Evolutionary conservation across 1,140 invertebrate genomes (phyloP).

Genomic region (Lysiphlebus fabarum): DNA sequence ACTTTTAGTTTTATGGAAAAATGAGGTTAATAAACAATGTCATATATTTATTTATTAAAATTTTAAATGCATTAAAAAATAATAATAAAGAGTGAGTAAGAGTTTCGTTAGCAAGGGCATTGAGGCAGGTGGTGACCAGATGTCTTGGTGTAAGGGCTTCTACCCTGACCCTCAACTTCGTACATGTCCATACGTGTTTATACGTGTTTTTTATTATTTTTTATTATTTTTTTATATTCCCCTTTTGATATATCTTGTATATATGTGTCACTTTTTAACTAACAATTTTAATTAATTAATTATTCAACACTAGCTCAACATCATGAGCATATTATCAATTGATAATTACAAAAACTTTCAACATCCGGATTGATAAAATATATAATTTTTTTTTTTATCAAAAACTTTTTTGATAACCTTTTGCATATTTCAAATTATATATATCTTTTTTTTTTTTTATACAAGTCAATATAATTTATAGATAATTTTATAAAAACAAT

Average conservation of each 20-base stretch:
- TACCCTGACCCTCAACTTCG: slow-evolving; percentile 38
- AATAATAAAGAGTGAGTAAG: slow-evolving; percentile 27
- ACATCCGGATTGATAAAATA: no score
- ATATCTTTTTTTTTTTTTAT: no score
- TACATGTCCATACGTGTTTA: slow-evolving; percentile 20
- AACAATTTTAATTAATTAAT: no score
- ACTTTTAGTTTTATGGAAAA: not conserved
- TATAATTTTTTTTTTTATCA: no score
- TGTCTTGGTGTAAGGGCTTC: slow-evolving; percentile 46
- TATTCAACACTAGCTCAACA: not conserved
- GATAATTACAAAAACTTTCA: not conserved
- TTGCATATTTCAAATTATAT: no score
- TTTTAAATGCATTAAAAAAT: slow-evolving; percentile 25
- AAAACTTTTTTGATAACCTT: no score
- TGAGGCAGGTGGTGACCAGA: slow-evolving; percentile 55
- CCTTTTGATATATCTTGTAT: no score
- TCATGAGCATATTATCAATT: not conserved
- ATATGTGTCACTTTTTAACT: no score
- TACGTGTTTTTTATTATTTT: slow-evolving; percentile 12
- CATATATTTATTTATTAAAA: slow-evolving; percentile 28
- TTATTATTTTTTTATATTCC: not conserved
- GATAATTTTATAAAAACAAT: no score
- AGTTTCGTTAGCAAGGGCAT: slow-evolving; percentile 33
- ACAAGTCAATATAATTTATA: no score
- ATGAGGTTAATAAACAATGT: not conserved